These are phyloP conservation scores for Habropoda laboriosa DNA, from an alignment of 1,140 invertebrate genomes.

Conservation along the genomic window DNA sequence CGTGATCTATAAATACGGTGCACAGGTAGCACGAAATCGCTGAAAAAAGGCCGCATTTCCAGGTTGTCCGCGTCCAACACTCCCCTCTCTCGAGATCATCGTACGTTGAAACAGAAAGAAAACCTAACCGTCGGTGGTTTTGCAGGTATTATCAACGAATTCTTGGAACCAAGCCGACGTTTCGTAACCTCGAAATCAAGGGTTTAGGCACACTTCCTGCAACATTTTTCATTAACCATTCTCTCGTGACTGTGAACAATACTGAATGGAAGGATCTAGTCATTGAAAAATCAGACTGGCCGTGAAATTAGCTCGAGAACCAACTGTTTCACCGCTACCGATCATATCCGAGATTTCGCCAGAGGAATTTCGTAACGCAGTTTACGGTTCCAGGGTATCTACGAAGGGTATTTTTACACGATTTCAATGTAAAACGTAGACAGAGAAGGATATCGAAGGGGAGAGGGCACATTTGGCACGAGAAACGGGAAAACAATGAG, in stretches of 20 bases:
- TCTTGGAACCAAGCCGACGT: background rate
- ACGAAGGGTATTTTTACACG: too few relatives aligned
- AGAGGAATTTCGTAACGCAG: too few relatives aligned
- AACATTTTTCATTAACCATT: too few relatives aligned
- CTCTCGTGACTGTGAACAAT: background rate
- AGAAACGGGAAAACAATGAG: background rate
- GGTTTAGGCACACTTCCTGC: too few relatives aligned
- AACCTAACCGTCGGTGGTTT: background rate
- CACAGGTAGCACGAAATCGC: background rate
- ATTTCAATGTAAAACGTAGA: background rate
- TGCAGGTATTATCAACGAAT: background rate
- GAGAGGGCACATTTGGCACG: conserved; percentile 7
- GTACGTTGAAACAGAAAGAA: background rate
- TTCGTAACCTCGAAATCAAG: too few relatives aligned
- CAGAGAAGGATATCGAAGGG: background rate
- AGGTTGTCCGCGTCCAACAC: background rate
- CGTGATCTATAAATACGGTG: conserved; percentile 6
- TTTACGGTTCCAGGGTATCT: too few relatives aligned
- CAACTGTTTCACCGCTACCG: too few relatives aligned
- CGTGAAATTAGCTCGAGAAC: background rate
- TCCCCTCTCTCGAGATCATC: background rate
- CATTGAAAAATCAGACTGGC: background rate
- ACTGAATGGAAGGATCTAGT: background rate
- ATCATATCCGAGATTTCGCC: too few relatives aligned
- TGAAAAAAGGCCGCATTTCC: background rate